Evolutionary conservation across 2,113 vertebrate genomes (phyloP), one percentile per base, ranked within the genome.

Genomic region (Phocoena sinus): DNA sequence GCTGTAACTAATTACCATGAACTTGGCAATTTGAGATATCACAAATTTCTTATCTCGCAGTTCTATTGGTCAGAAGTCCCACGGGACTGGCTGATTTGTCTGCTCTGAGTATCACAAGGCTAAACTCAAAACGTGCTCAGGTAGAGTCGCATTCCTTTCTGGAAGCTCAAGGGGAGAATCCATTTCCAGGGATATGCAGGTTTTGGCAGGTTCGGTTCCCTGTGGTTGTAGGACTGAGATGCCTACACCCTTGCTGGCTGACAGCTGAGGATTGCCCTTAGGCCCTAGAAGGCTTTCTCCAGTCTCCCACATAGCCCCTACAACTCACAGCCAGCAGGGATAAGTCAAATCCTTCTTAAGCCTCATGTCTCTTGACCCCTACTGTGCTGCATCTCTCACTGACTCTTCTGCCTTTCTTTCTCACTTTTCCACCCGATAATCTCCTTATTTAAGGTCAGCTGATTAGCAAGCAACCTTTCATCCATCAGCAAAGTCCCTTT

Each of bases 231-330:
- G 63, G 26, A 38, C 79, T 68, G 38, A 67, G n/a, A 65, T n/a
- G 10, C 31, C 38, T 8, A 20, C 38, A 86, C 65, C 38, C 65
- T 84, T 71, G 12, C 9, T 56, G 63, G 12, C 25, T 76, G 44
- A 81, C 21, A 63, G 41, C 18, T 94, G 25, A 41, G 21, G 11
- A 26, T 76, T 74, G 14, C 25, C 13, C 5, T 79, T 74, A 25
- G 9, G 1, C 67, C 17, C 18, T 88, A 63, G 31, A 65, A 63
- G 1, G 5, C 56, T 81, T 73, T 79, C 23, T 68, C 21, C 5
- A 15, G 17, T 58, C 18, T 53, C 44, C 0, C 4, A 8, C 9
- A 6, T 20, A 41, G 5, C 5, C 10, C 4, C 12, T 12, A 12
- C 12, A 60, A 44, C 7, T 33, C 1, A 15, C 3, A 21, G 7